phyloP scores from a whole-genome alignment of 2,797 vertebrate genomes.

The Pseudochromis fuscus region DNA sequence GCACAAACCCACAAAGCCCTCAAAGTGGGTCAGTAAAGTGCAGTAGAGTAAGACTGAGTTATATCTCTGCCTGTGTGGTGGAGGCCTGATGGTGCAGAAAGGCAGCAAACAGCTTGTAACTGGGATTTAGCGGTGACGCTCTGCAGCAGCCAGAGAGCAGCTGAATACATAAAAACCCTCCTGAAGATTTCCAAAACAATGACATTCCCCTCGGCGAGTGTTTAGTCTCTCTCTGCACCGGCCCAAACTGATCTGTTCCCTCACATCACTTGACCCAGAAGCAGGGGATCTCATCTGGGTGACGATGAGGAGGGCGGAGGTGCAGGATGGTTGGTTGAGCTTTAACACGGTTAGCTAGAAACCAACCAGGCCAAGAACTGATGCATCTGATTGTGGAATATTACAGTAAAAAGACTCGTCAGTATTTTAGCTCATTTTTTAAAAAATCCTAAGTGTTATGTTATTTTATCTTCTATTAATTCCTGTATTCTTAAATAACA shows the following conservation, averaged over 20 bases:
- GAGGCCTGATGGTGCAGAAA: slow-evolving; percentile 82
- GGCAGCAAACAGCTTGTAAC: slow-evolving; percentile 87
- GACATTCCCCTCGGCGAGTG: slow-evolving; percentile 92
- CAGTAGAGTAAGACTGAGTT: neutral
- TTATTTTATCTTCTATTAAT: slow-evolving; percentile 8
- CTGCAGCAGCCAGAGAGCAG: slow-evolving; percentile 84
- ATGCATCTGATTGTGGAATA: slow-evolving; percentile 28
- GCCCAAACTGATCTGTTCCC: slow-evolving; percentile 89
- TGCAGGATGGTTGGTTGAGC: neutral
- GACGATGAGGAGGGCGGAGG: slow-evolving; percentile 49
- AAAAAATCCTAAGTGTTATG: slow-evolving; percentile 36
- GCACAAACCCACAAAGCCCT: too few relatives aligned
- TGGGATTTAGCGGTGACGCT: slow-evolving; percentile 83
- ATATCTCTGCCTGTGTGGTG: slow-evolving; percentile 74
- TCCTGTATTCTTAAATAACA: slow-evolving; percentile 1
- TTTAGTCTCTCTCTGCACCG: slow-evolving; percentile 93
- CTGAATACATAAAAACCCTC: slow-evolving; percentile 92
- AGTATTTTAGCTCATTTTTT: slow-evolving; percentile 41
- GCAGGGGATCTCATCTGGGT: slow-evolving; percentile 87
- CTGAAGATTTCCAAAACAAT: slow-evolving; percentile 93
- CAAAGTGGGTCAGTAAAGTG: neutral
- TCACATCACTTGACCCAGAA: slow-evolving; percentile 91
- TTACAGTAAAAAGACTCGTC: slow-evolving; percentile 39
- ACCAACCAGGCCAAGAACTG: slow-evolving; percentile 18
- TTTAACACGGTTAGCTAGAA: slow-evolving; percentile 3